A percentile compares a stretch with the other conserved stretches of the same genome.
Conservation (phyloP, 2,113 vertebrate genomes). For the Paralichthys olivaceus region DNA sequence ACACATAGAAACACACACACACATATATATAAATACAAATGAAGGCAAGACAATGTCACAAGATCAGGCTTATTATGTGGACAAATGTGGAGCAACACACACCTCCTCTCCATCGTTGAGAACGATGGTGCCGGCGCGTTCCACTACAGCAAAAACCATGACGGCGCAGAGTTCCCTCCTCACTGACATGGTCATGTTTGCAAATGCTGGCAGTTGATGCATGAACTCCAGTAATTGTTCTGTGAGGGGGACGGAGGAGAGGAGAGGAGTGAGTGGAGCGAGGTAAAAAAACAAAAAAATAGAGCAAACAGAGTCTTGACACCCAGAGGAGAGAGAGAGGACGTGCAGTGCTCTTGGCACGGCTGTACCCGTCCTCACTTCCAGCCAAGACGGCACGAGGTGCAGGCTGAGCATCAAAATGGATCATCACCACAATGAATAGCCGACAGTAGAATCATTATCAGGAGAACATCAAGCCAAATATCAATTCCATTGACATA, state of each 20-base stretch:
- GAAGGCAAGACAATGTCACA: conserved; percentile 7
- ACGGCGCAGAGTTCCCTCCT: conserved; percentile 97
- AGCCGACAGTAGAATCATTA: conserved; percentile 46
- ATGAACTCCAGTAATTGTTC: conserved; percentile 99
- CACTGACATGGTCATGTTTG: conserved; percentile 99
- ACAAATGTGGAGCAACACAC: conserved; percentile 61
- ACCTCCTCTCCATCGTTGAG: conserved; percentile 99
- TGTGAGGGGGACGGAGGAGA: conserved; percentile 77
- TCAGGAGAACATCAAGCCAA: conserved; percentile 25
- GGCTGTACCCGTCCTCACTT: neutral
- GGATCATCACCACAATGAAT: conserved; percentile 38
- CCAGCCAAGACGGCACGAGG: conserved; percentile 22
- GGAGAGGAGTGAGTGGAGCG: conserved; percentile 1
- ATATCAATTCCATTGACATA: conserved; percentile 54
- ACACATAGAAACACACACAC: neutral
- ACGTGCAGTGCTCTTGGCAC: conserved; percentile 15
- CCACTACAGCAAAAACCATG: conserved; percentile 98
- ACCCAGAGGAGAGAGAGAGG: conserved; percentile 10
- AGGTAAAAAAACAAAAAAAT: conserved; percentile 9
- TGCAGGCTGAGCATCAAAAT: conserved; percentile 37
- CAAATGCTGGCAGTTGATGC: conserved; percentile 98
- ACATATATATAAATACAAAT: conserved; percentile 7
- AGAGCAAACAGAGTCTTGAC: conserved; percentile 26
- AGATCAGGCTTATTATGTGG: neutral
- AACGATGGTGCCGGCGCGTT: conserved; percentile 95